Base-by-base conservation (phyloP, 2,888 invertebrate genomes). In the Drosophila tanythrix region DNA sequence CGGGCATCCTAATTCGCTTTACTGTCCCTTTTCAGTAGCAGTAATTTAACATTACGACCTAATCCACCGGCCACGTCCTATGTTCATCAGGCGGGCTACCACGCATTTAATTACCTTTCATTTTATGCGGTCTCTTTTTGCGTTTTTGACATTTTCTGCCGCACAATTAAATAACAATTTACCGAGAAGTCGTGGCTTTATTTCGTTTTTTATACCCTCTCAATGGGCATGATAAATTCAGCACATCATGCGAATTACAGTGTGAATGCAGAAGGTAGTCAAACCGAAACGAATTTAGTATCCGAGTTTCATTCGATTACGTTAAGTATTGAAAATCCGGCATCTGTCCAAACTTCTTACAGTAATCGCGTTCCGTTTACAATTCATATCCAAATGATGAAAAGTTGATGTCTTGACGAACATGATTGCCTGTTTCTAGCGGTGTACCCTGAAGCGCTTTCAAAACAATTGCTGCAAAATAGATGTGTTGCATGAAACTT, bases 91-190 rank as follows among this genome's bases (percentile, higher is more conserved):
- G 5, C 27, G 31, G 33, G 27, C 18, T 31, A 36, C 31, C 43
- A 27, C 53, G 52, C 46, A 46, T 53, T 69, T 74, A 72, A 81
- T 78, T 76, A 59, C 50, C 48, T 61, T 58, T 61, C 56, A 56
- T 71, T 74, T 74, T 36, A 57, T 65, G 70, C 31, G 51, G 33
- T 59, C 33, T 52, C 50, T 56, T 70, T 62, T 43, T 46, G 8
- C 15, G 2, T 67, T 70, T 70, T 69, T 70, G 35, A 60, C 66
- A 72, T 75, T 83, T 77, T 68, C 53, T 64, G 65, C 64, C 76
- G 61, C 67, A 76, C 74, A 89, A 88, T 85, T 88, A 85, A 85
- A 89, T 87, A 66, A 84, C 82, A 85, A 89, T 85, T 85, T 70
- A 71, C 73, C 79, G 71, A n/a, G 25, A 53, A 68, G 53, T 70